phyloP scores from a whole-genome alignment of 2,113 vertebrate genomes.

The Microtus oregoni region DNA sequence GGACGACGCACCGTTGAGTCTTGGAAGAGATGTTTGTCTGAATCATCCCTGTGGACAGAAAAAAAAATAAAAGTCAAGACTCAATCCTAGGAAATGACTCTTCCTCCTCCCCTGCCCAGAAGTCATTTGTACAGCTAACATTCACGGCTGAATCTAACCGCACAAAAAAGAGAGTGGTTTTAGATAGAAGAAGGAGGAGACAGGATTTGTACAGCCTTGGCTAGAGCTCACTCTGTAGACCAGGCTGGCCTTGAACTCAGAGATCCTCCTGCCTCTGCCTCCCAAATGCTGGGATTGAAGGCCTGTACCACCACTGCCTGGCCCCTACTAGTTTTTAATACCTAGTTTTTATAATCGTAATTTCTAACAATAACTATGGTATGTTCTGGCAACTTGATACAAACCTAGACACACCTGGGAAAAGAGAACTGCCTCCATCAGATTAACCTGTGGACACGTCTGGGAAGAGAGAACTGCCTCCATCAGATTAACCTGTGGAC shows the following conservation, averaged over 20 bases:
- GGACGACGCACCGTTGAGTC: conserved; percentile 87
- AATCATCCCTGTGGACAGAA: conserved; percentile 88
- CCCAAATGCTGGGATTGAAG: neutral
- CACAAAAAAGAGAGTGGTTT: neutral
- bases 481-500: no score
- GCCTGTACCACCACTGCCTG: neutral
- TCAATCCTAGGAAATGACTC: neutral
- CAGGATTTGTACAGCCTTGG: no score
- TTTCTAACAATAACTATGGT: neutral
- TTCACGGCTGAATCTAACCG: neutral
- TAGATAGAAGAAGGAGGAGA: neutral
- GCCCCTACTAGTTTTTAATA: neutral
- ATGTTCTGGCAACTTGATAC: neutral
- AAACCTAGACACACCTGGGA: neutral
- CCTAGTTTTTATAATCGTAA: neutral
- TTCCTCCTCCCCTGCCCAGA: neutral
- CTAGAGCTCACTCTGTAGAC: neutral
- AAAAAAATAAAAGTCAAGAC: neutral
- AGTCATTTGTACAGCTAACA: neutral
- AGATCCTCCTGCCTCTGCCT: neutral
- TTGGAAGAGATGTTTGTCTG: conserved; percentile 88
- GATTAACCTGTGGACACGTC: neutral
- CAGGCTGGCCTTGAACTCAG: neutral
- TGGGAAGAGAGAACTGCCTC: no score
- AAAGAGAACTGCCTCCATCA: neutral